Evolutionary conservation across 2,888 invertebrate genomes (phyloP).

Genomic region (Trisateles emortualis): DNA sequence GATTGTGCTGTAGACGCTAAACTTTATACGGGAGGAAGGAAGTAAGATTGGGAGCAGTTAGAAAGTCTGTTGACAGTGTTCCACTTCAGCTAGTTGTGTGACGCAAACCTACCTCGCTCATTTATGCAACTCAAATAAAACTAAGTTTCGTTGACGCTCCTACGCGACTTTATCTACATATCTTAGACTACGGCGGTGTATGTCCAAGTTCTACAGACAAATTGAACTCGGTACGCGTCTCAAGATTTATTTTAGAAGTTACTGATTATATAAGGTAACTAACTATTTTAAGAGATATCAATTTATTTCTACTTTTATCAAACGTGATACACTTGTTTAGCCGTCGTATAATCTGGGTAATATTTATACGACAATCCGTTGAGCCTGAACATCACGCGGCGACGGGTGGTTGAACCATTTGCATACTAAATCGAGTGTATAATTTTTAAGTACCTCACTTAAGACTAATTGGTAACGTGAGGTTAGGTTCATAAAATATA

Average conservation of each 20-base stretch:
- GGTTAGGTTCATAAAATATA: constrained; percentile 44
- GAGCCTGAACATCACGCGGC: constrained; percentile 21
- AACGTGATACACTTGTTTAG: constrained; percentile 10
- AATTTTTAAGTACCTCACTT: constrained; percentile 44
- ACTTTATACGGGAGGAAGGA: constrained; percentile 19
- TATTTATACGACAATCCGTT: constrained; percentile 22
- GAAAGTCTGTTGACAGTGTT: constrained; percentile 48
- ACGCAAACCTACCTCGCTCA: constrained; percentile 53
- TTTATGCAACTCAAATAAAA: constrained; percentile 63
- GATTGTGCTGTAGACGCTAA: constrained; percentile 20
- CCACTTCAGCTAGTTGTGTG: constrained; percentile 41
- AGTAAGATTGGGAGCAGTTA: constrained; percentile 36
- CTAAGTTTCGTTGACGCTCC: constrained; percentile 57
- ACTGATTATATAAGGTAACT: too few relatives aligned
- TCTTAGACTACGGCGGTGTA: constrained; percentile 44
- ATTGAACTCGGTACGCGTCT: constrained; percentile 38
- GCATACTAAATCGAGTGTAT: constrained; percentile 48
- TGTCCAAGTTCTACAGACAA: constrained; percentile 50
- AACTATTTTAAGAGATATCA: background rate
- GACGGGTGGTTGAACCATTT: constrained; percentile 39
- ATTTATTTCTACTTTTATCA: constrained; percentile 14
- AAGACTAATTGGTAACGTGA: constrained; percentile 44
- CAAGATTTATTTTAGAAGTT: constrained; percentile 45
- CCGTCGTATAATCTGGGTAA: constrained; percentile 13
- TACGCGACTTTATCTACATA: constrained; percentile 56